These are phyloP conservation scores for Neodiprion pinetum DNA, from an alignment of 1,140 invertebrate genomes.

Conservation along the genomic window DNA sequence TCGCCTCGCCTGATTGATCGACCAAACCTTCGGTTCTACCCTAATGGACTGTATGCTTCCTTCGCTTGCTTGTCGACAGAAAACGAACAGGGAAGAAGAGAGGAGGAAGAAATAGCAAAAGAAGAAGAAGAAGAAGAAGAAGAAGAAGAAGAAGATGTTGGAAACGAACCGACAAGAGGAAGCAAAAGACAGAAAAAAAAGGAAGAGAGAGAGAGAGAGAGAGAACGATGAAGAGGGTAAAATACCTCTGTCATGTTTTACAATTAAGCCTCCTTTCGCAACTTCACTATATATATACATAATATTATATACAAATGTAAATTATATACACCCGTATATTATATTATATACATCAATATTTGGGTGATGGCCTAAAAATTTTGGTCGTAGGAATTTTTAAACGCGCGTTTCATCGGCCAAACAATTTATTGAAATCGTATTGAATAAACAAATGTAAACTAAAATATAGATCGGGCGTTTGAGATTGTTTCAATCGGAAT, in stretches of 20 bases:
- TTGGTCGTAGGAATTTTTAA: too few species aligned
- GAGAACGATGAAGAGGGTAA: background rate
- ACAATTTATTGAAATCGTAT: too few species aligned
- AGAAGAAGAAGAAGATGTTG: background rate
- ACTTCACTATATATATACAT: background rate
- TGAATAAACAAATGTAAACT: too few species aligned
- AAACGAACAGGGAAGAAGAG: background rate
- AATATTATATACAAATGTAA: too few species aligned
- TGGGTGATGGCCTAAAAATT: too few species aligned
- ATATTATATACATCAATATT: too few species aligned
- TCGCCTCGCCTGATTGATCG: conserved; percentile 9
- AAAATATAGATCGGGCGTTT: too few species aligned
- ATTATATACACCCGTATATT: too few species aligned
- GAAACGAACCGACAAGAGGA: background rate
- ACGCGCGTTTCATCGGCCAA: too few species aligned
- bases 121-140: background rate
- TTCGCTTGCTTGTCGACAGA: background rate
- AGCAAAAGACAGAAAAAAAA: background rate
- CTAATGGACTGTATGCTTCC: background rate
- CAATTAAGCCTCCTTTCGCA: conserved; percentile 9
- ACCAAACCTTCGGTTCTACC: background rate
- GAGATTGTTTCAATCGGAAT: too few species aligned
- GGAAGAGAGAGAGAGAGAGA: background rate
- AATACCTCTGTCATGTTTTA: conserved; percentile 11
- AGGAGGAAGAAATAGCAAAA: background rate